A percentile compares a stretch with the other conserved stretches of the same genome.
Evolutionary conservation across 1,140 invertebrate species (phyloP).

Genomic region (Cherax destructor): DNA sequence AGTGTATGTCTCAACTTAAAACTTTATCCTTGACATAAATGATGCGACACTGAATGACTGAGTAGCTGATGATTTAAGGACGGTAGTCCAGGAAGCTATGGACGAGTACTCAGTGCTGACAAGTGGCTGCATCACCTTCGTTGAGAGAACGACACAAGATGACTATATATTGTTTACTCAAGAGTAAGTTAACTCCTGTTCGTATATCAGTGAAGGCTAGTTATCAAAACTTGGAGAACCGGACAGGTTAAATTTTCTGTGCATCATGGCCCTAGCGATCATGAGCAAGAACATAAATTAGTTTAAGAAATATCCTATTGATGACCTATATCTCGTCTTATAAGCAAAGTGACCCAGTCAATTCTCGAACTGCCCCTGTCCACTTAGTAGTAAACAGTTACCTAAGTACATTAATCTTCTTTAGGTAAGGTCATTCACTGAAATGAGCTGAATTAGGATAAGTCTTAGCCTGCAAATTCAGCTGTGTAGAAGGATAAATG

Average conservation of each 20-base stretch:
- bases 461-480: too few species aligned
- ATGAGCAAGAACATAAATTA: neutral
- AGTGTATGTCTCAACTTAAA: neutral
- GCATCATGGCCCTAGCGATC: neutral
- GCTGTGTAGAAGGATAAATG: neutral
- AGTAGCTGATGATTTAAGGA: constrained; percentile 19
- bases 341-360: too few species aligned
- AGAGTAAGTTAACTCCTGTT: constrained; percentile 19
- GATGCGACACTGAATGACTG: neutral
- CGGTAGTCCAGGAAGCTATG: constrained; percentile 41
- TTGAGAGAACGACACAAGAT: constrained; percentile 44
- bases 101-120: constrained; percentile 52
- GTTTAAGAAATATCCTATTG: neutral
- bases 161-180: constrained; percentile 54
- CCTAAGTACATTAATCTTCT: too few species aligned
- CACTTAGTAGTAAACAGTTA: too few species aligned
- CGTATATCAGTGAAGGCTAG: too few species aligned
- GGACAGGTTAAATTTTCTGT: too few species aligned
- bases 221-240: too few species aligned
- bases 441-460: too few species aligned
- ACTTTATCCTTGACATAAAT: neutral
- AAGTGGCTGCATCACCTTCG: constrained; percentile 58
- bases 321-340: too few species aligned
- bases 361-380: too few species aligned
- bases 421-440: too few species aligned